Evolutionary conservation across 2,797 vertebrate species (phyloP).

Genomic region (Halcyon chelicuti): DNA sequence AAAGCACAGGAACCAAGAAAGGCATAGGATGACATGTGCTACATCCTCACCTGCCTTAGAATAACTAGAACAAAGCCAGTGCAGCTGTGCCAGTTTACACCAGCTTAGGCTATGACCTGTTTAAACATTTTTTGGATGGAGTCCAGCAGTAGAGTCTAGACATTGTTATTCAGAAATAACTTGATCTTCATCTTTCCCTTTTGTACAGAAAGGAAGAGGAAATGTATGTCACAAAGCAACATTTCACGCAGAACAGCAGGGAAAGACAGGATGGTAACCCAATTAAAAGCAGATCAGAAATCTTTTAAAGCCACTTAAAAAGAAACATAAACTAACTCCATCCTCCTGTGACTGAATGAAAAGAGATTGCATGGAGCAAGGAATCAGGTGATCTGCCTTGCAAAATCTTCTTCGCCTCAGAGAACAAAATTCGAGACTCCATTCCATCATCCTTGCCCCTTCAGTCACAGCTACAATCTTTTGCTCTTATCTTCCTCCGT

Average conservation of each 20-base stretch:
- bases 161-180: slow-evolving; percentile 54
- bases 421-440: slow-evolving; percentile 46
- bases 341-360: slow-evolving; percentile 27
- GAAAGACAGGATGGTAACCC: slow-evolving; percentile 44
- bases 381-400: slow-evolving; percentile 53
- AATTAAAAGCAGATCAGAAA: slow-evolving; percentile 55
- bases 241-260: slow-evolving; percentile 35
- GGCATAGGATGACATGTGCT: not conserved
- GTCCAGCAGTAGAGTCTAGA: slow-evolving; percentile 47
- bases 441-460: slow-evolving; percentile 26
- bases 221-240: slow-evolving; percentile 55
- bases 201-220: slow-evolving; percentile 58
- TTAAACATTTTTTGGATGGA: slow-evolving; percentile 34
- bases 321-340: slow-evolving; percentile 31
- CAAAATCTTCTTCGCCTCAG: slow-evolving; percentile 46
- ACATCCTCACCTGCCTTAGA: slow-evolving; percentile 23
- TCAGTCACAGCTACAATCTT: not conserved
- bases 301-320: slow-evolving; percentile 43
- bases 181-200: slow-evolving; percentile 48
- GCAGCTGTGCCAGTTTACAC: slow-evolving; percentile 21
- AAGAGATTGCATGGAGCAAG: slow-evolving; percentile 7
- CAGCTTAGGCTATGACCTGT: slow-evolving; percentile 9
- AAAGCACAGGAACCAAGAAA: not conserved
- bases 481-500: slow-evolving; percentile 18
- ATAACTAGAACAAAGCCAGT: slow-evolving; percentile 15